These are phyloP conservation scores for Siniperca undulata DNA, from an alignment of 2,797 vertebrate species.

Conservation along the genomic window DNA sequence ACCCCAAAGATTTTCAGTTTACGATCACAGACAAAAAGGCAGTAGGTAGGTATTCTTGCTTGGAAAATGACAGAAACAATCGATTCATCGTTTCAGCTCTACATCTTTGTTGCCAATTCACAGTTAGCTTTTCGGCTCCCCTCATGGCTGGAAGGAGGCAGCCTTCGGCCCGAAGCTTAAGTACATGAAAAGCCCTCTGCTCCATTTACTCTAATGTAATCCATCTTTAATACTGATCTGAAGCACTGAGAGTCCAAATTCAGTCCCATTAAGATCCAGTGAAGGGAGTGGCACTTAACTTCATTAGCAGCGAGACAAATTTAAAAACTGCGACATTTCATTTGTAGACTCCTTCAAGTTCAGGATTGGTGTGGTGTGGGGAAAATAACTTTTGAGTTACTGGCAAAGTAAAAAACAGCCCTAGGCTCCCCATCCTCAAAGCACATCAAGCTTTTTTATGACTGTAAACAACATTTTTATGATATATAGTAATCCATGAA, in stretches of 20 bases:
- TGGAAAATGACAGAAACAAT: background rate
- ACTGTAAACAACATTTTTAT: background rate
- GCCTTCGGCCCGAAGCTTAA: background rate
- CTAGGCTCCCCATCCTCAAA: rapidly evolving
- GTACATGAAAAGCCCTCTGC: background rate
- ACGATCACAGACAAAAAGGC: too few relatives aligned
- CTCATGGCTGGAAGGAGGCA: background rate
- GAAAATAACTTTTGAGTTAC: background rate
- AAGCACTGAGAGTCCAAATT: background rate
- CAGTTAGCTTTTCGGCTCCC: background rate
- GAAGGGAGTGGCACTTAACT: background rate
- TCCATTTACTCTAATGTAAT: constrained; percentile 1
- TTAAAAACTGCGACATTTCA: background rate
- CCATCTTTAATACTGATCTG: background rate
- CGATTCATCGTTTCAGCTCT: too few relatives aligned
- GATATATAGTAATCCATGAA: background rate
- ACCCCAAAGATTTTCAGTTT: too few relatives aligned
- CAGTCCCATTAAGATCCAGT: background rate
- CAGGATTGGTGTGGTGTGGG: background rate
- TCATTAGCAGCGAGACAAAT: background rate
- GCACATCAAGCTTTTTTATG: background rate
- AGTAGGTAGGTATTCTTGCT: background rate
- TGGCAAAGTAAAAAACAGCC: background rate
- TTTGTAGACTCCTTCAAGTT: background rate
- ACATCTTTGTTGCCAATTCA: background rate